These are phyloP conservation scores for Aphelenchoides besseyi DNA, from an alignment of 1,140 invertebrate species.

Conservation along the genomic window DNA sequence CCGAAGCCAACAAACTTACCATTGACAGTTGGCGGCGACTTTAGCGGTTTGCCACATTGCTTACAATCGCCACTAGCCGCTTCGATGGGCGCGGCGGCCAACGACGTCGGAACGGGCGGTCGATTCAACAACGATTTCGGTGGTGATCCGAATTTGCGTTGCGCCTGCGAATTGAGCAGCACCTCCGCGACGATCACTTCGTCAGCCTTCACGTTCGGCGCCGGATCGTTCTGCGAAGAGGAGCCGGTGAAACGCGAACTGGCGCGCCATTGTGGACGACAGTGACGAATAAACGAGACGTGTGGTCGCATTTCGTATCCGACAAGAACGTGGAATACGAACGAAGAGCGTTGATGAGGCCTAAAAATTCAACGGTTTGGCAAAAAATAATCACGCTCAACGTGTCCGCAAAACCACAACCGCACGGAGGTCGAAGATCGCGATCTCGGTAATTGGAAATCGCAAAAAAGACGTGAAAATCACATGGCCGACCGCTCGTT, in stretches of 20 bases:
- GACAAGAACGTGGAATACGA: neutral
- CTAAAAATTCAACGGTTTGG: too few species aligned
- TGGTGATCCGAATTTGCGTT: neutral
- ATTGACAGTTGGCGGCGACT: conserved; percentile 28
- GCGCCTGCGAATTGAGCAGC: neutral
- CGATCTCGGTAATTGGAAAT: too few species aligned
- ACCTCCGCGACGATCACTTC: conserved; percentile 1
- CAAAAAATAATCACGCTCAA: too few species aligned
- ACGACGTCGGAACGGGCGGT: neutral
- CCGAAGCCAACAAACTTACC: conserved; percentile 12
- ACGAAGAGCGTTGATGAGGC: neutral
- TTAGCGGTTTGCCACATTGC: conserved; percentile 25
- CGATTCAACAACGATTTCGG: neutral
- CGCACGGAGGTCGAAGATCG: too few species aligned
- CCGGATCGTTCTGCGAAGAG: neutral
- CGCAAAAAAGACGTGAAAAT: neutral
- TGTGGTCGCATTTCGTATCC: neutral
- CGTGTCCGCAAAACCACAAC: too few species aligned
- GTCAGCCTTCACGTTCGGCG: neutral
- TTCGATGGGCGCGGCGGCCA: neutral
- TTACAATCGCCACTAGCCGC: conserved; percentile 23
- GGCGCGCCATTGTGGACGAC: neutral
- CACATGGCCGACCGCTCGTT: conserved; percentile 1
- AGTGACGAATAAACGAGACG: neutral
- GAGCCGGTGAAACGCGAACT: neutral